Base-by-base conservation (phyloP, 2,113 vertebrate genomes). In the Oostethus manadensis region DNA sequence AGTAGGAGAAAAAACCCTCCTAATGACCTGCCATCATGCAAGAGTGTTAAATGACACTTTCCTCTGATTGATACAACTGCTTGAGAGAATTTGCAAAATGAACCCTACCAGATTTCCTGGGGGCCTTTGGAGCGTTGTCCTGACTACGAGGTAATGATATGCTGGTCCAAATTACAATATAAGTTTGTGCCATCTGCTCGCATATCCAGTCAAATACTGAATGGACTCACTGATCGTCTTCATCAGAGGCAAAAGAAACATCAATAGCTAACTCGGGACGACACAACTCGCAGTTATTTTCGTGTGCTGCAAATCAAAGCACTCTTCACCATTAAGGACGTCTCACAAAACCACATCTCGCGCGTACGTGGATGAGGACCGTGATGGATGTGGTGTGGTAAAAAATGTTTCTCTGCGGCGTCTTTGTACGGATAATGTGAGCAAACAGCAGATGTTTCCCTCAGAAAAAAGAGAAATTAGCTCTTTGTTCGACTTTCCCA, bases 371-470 rank as follows among this genome's bases (percentile, higher is more conserved):
- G 14, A 5, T 35, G 38, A 55, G 29, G 38, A 2, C 21, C 33
- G 53, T 55, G 53, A 55, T 21, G 35, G 53, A 55, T 40, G 53
- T 40, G 20, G 53, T 40, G 51, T 4, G 29, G 29, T 4, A 8
- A 35, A 38, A 38, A 38, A 33, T n/a, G 17, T 35, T 54, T 33
- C 26, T 33, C 29, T 33, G 29, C 29, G 29, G 29, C 29, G 8
- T 33, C 29, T 33, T 33, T 33, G 29, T 38, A 33, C 51, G 26
- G 51, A 38, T 54, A 54, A 54, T 55, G 53, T 55, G 38, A 40
- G 53, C 53, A 55, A 55, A 55, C 53, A 55, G 53, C 53, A 55
- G 53, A 55, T 55, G 53, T 55, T 55, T 55, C 35, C 20, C 53
- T 21, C 29, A n/a, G 33, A 20, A 55, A n/a, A 40, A 40, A 55